Conservation (phyloP, 2,113 vertebrate genomes). For the Physeter macrocephalus region DNA sequence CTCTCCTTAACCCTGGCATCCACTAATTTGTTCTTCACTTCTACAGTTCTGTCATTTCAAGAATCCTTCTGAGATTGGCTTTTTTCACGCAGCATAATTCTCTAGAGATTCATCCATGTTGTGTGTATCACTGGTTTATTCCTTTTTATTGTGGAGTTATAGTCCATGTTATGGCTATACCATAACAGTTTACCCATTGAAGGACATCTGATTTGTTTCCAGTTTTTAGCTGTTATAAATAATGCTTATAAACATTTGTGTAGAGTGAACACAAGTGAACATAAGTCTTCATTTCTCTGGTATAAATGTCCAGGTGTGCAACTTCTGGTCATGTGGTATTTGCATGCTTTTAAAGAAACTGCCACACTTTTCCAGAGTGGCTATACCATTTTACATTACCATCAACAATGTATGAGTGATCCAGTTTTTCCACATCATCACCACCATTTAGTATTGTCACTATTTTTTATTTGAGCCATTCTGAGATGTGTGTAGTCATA, state of each 20-base stretch:
- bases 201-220: background rate
- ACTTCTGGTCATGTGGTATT: background rate
- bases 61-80: background rate
- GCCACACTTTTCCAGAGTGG: background rate
- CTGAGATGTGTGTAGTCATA: background rate
- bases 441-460: background rate
- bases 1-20: background rate
- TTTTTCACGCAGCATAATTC: background rate
- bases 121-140: background rate
- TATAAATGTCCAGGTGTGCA: background rate
- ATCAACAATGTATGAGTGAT: background rate
- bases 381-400: background rate
- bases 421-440: background rate
- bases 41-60: background rate
- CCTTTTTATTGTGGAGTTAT: background rate
- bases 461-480: background rate
- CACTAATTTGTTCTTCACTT: background rate
- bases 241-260: background rate
- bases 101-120: background rate
- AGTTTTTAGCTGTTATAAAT: background rate
- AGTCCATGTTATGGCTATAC: background rate
- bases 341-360: background rate
- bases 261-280: background rate
- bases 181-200: background rate
- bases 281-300: background rate